phyloP scores from a whole-genome alignment of 2,113 vertebrate genomes.

The Mohoua ochrocephala region DNA sequence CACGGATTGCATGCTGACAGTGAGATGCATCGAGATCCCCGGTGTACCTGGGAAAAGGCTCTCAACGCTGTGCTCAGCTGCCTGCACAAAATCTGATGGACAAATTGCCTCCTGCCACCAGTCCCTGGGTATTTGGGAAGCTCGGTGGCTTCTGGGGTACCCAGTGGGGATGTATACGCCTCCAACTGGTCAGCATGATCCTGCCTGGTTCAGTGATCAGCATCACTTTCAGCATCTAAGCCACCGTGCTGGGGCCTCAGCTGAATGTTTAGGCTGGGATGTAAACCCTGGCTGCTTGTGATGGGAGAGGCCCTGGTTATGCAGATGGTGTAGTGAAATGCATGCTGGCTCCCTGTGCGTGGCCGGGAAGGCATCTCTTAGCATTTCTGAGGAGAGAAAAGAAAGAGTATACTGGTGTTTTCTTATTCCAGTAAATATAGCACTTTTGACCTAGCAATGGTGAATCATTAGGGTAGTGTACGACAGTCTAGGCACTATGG shows the following conservation, averaged over 20 bases:
- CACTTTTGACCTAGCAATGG: not conserved
- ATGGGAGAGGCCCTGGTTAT: not conserved
- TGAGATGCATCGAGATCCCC: not conserved
- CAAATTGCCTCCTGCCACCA: not conserved
- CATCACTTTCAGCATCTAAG: not conserved
- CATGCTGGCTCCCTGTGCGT: rapidly evolving
- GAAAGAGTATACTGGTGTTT: not conserved
- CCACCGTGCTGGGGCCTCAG: rapidly evolving
- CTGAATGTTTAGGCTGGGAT: not conserved
- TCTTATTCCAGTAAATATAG: not conserved
- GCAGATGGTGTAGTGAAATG: not conserved
- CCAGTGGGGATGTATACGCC: no score
- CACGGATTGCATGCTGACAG: rapidly evolving
- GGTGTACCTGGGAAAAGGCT: not conserved
- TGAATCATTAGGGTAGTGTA: not conserved
- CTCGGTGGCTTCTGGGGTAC: not conserved
- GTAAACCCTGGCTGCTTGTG: not conserved
- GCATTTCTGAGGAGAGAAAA: not conserved
- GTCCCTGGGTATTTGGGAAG: not conserved
- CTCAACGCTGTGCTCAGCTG: rapidly evolving
- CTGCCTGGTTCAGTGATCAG: not conserved
- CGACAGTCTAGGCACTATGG: not conserved
- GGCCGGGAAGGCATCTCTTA: not conserved
- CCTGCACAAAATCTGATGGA: not conserved
- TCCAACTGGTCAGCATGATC: not conserved